Evolutionary conservation across 2,888 invertebrate species (phyloP).

Genomic region (Coelopa pilipes): DNA sequence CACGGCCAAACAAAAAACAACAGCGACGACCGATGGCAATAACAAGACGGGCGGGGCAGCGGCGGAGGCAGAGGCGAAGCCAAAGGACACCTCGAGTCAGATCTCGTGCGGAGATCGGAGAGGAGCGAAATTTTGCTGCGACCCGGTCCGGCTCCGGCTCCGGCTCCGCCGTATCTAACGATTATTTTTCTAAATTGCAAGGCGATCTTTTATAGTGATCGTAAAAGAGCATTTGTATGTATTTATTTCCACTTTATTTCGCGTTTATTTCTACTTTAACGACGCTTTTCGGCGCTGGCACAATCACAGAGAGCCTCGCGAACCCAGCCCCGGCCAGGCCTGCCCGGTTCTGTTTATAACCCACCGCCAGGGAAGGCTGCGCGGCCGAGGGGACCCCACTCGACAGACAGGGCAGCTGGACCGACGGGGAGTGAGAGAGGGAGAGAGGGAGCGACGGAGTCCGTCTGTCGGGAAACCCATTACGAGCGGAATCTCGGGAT

Average conservation of each 20-base stretch:
- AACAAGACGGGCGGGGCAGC: too few species aligned
- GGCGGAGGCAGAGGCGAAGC: too few species aligned
- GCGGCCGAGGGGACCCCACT: neutral
- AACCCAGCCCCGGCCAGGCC: too few species aligned
- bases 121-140: too few species aligned
- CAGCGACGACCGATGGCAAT: too few species aligned
- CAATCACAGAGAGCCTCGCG: constrained; percentile 8
- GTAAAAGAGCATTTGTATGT: constrained; percentile 39
- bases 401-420: constrained; percentile 1
- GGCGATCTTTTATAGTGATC: constrained; percentile 37
- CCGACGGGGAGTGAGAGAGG: neutral
- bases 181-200: constrained; percentile 29
- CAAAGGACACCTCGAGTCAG: too few species aligned
- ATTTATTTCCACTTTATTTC: constrained; percentile 44
- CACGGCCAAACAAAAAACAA: too few species aligned
- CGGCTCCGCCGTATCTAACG: constrained; percentile 3
- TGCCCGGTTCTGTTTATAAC: constrained; percentile 8
- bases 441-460: too few species aligned
- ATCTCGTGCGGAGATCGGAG: too few species aligned
- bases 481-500: too few species aligned
- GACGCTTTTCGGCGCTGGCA: constrained; percentile 41
- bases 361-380: neutral
- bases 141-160: neutral
- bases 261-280: constrained; percentile 41
- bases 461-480: too few species aligned